Base-by-base conservation (phyloP, 2,888 invertebrate genomes). In the Microlaimidae sp. region DNA sequence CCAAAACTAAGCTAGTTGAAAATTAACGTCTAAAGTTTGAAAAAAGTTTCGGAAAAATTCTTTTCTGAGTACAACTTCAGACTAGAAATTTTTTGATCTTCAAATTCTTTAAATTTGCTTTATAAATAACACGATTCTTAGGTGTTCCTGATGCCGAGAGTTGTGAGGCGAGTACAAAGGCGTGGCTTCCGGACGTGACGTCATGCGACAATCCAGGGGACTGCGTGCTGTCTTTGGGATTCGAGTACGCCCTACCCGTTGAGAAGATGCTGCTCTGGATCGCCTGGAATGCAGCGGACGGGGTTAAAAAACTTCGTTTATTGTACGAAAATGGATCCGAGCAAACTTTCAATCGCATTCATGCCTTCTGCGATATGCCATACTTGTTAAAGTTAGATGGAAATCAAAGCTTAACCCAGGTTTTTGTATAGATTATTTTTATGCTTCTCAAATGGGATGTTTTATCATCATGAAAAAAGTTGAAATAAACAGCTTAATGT, bases 141-240 rank as follows among this genome's bases (percentile, higher is more conserved):
- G 69, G 67, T 26, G 60, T 63, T 4, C 67, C 67, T 1, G 69
- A 68, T 56, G 66, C 65, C 1, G 61, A 64, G 38, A 49, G 54
- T 13, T 69, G 69, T 58, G 57, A 58, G 5, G 57, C 60, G 5
- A 66, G 64, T 49, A 58, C 56, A 1, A 46, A 57, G 28, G 61
- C 64, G 2, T 69, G 67, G 67, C 61, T 63, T 58, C 65, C 66
- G 1, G 56, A 58, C 32, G 5, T 43, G 5, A n/a, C 7, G 5
- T 43, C 43, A 5, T 43, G 43, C 23, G 7, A n/a, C 7, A 21
- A 43, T 21, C 17, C 17, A 10, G 23, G 23, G n/a, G n/a, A n/a
- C 17, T 53, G 54, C 26, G 29, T 52, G 3, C 41, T 53, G 13
- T 21, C 23, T 27, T 19, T 53, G 19, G 40, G 41, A 42, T 50